phyloP scores from a whole-genome alignment of 2,888 invertebrate genomes.

The Noctua fimbriata region DNA sequence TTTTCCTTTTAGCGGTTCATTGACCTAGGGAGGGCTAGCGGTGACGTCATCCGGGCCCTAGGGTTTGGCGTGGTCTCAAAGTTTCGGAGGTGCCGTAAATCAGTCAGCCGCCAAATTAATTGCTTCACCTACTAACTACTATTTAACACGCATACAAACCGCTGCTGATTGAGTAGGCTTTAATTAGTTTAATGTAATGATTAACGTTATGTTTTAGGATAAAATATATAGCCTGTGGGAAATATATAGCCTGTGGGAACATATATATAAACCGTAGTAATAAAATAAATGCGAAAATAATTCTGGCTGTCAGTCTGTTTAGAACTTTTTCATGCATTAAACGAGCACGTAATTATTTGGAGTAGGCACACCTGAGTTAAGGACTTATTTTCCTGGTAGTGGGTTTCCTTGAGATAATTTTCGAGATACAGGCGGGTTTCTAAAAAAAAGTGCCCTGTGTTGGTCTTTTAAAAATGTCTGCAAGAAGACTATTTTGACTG shows the following conservation, averaged over 20 bases:
- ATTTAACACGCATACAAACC: slow-evolving; percentile 61
- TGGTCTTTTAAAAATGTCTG: not conserved
- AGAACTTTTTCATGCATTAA: too few species aligned
- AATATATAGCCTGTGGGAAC: not conserved
- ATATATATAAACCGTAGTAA: not conserved
- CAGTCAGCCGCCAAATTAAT: slow-evolving; percentile 65
- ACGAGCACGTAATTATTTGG: not conserved
- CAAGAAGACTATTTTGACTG: not conserved
- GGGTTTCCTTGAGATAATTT: too few species aligned
- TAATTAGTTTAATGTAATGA: slow-evolving; percentile 42
- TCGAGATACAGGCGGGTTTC: not conserved
- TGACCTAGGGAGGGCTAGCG: slow-evolving; percentile 30
- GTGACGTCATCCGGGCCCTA: slow-evolving; percentile 47
- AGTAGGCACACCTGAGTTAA: not conserved
- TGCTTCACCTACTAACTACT: slow-evolving; percentile 53
- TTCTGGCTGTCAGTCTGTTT: not conserved
- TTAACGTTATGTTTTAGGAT: slow-evolving; percentile 2
- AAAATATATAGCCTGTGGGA: slow-evolving; percentile 7
- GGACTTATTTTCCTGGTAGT: not conserved
- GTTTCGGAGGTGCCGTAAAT: slow-evolving; percentile 61
- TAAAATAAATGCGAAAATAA: not conserved
- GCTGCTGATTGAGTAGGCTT: slow-evolving; percentile 40
- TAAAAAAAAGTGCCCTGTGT: not conserved
- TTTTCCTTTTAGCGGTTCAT: slow-evolving; percentile 27
- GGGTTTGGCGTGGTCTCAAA: slow-evolving; percentile 57